Evolutionary conservation across 1,140 invertebrate genomes (phyloP), one percentile per base, ranked within the genome.

Genomic region (Scaptomyza montana): DNA sequence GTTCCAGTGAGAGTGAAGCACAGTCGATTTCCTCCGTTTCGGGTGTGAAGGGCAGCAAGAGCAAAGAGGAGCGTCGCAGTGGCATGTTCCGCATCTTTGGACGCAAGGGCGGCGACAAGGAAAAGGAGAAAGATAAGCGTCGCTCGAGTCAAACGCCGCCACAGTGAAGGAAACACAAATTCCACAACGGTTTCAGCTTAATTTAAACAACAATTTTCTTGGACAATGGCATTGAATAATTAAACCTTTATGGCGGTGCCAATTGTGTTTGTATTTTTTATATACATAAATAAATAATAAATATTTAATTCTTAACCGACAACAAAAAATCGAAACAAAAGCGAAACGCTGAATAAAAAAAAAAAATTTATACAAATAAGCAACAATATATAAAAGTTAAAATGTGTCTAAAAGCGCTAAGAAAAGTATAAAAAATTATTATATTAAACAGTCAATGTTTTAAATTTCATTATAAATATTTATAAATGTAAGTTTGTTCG

Each of bases 21-120:
- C 91, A 91, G 74, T 91, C 90, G 8, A 91, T 91, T 53, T 92
- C 90, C 51, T 92, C 90, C 33, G 80, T 89, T 33, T 92, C 90
- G 45, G 91, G 85, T 2, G 90, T 92, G 9, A 92, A 92, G 69
- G 89, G 91, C 60, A 91, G 81, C 60, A 90, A 85, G 60, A 80
- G 84, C 53, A 91, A 92, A 65, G 91, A 92, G 47, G 91, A 92
- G 54, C 86, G 89, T 8, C 87, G 89, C 70, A 92, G 91, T 39
- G 91, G 91, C 33, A 85, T 92, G 74, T 92, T 92, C 75, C 84
- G 91, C 55, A 89, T 92, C 51, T 92, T 92, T 56, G 90, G 89
- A 3, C 90, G 90, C 57, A 92, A 92, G 77, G 89, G 89, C 33
- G 87, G 84, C 45, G 90, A 91, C 64, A 91, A 91, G 71, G 86